Percentiles rank a stretch among this genome's conserved stretches.
Evolutionary conservation across 2,797 vertebrate genomes (phyloP).

Genomic region (Syndactyla subalaris): DNA sequence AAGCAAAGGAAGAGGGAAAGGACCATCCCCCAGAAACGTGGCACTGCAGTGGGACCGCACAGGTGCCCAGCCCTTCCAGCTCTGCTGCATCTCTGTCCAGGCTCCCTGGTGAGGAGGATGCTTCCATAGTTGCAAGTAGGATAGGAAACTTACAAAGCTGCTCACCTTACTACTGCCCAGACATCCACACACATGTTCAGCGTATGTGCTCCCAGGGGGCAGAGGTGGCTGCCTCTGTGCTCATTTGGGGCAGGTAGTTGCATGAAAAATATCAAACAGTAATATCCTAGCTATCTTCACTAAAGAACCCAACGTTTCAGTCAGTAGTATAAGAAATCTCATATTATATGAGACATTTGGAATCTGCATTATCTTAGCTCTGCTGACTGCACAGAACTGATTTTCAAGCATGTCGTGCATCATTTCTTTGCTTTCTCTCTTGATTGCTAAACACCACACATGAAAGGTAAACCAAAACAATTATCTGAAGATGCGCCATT

Average conservation of each 20-base stretch:
- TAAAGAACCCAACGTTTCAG: neutral
- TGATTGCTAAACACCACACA: neutral
- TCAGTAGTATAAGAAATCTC: neutral
- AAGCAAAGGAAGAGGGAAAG: neutral
- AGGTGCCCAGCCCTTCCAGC: accelerated
- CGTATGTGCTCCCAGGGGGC: neutral
- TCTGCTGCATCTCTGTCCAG: neutral
- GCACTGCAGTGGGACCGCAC: neutral
- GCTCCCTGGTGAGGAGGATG: neutral
- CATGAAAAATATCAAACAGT: neutral
- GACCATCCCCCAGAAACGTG: accelerated
- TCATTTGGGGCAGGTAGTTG: neutral
- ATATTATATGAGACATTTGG: neutral
- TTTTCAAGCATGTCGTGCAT: neutral
- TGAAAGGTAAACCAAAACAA: neutral
- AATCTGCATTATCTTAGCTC: neutral
- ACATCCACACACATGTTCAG: accelerated
- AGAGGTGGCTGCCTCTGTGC: neutral
- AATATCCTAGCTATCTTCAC: neutral
- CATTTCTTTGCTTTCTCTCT: neutral
- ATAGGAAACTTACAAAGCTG: neutral
- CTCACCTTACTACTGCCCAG: neutral
- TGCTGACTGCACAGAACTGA: neutral
- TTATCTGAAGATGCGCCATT: neutral
- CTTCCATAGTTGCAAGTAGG: neutral